Conservation (phyloP, 2,888 invertebrate species). For the Hydraecia micacea region DNA sequence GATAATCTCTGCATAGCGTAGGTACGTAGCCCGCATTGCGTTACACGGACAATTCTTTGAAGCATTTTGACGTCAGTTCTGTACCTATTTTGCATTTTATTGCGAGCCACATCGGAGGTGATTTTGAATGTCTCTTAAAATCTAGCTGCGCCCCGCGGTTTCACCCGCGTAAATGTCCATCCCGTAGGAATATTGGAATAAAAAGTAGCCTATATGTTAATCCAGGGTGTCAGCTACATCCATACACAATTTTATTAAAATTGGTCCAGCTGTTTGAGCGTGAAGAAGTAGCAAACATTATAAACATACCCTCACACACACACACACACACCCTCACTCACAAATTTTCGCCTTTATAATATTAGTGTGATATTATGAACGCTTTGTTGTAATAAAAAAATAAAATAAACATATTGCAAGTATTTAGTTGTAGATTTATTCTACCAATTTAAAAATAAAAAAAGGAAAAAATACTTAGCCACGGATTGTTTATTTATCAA, state of each 20-base stretch:
- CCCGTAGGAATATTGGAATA: too few species aligned
- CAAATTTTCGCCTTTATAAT: too few species aligned
- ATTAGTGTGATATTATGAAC: not conserved
- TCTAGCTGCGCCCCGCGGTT: too few species aligned
- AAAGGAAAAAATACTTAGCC: not conserved
- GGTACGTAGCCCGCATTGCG: constrained; percentile 41
- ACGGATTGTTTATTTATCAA: not conserved
- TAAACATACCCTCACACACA: too few species aligned
- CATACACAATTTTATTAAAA: too few species aligned
- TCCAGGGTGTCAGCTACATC: too few species aligned
- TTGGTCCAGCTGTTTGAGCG: too few species aligned
- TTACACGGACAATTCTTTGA: constrained; percentile 33
- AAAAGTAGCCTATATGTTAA: too few species aligned
- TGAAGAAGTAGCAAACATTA: too few species aligned
- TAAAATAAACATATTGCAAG: not conserved
- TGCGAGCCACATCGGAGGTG: constrained; percentile 3
- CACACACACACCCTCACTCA: too few species aligned
- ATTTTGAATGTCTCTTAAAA: constrained; percentile 24
- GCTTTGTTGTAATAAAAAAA: not conserved
- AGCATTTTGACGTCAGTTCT: constrained; percentile 41
- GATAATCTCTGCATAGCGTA: constrained; percentile 36
- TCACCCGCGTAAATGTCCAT: too few species aligned
- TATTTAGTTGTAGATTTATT: not conserved
- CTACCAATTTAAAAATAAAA: not conserved
- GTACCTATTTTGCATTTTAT: constrained; percentile 41